These are phyloP conservation scores for Pantherophis vulpinus DNA, from an alignment of 2,797 vertebrate genomes.

Conservation along the genomic window DNA sequence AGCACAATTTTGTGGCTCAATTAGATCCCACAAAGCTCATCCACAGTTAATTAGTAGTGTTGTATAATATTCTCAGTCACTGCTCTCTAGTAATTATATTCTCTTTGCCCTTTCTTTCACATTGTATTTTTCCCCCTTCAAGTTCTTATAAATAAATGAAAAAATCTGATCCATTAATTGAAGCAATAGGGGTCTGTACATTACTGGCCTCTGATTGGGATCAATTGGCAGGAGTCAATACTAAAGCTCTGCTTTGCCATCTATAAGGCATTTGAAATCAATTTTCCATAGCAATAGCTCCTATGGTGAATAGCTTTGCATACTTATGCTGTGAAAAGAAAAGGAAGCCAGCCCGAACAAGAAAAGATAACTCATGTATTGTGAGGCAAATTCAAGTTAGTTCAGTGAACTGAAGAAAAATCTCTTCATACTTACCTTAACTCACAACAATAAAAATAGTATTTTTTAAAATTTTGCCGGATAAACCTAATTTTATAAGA, in stretches of 20 bases:
- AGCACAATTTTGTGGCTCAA: background rate
- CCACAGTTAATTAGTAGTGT: background rate
- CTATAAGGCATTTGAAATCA: background rate
- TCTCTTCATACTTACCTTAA: background rate
- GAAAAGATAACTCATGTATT: background rate
- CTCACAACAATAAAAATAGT: background rate
- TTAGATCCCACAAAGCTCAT: background rate
- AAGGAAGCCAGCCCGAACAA: background rate
- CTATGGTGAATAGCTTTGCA: background rate
- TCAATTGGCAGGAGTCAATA: background rate
- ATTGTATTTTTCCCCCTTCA: background rate
- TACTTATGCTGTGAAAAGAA: background rate
- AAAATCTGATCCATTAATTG: constrained; percentile 11
- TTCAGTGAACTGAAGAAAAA: background rate
- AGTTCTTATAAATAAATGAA: background rate
- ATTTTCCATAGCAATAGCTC: background rate
- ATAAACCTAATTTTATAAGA: background rate
- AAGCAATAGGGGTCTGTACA: background rate
- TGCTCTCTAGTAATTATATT: constrained; percentile 7
- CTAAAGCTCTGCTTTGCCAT: background rate
- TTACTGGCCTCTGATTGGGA: background rate
- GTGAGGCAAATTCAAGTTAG: background rate
- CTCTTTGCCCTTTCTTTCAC: constrained; percentile 1
- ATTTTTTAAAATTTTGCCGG: background rate
- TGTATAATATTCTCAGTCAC: background rate